Percentiles rank a stretch among this genome's conserved stretches.
These are phyloP conservation scores for Trichopoda pennipes DNA, from an alignment of 2,888 invertebrate genomes.

Conservation along the genomic window DNA sequence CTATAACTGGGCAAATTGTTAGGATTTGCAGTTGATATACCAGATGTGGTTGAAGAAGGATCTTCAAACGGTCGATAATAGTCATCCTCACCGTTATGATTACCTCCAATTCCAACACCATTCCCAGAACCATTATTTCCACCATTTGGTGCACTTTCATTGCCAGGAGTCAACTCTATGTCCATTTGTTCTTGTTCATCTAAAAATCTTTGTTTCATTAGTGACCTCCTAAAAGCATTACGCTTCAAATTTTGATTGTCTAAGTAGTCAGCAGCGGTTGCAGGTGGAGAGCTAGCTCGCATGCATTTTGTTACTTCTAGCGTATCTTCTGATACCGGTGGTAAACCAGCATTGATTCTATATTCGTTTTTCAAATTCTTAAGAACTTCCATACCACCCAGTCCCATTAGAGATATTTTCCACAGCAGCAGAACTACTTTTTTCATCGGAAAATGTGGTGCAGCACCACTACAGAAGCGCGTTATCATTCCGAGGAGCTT, in stretches of 20 bases:
- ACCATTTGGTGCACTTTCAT: constrained; percentile 72
- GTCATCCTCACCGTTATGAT: constrained; percentile 71
- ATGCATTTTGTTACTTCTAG: constrained; percentile 95
- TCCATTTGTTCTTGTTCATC: constrained; percentile 90
- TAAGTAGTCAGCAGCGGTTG: constrained; percentile 93
- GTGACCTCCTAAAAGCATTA: constrained; percentile 85
- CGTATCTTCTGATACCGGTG: constrained; percentile 93
- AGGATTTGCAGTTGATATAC: constrained; percentile 74
- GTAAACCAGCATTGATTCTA: constrained; percentile 86
- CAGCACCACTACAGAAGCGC: constrained; percentile 95
- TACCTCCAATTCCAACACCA: constrained; percentile 79
- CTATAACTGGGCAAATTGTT: constrained; percentile 76
- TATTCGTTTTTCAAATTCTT: constrained; percentile 88
- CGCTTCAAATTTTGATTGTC: constrained; percentile 92
- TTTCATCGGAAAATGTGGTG: constrained; percentile 99
- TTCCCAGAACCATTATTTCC: constrained; percentile 70
- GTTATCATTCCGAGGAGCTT: constrained; percentile 98
- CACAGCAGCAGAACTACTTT: constrained; percentile 96
- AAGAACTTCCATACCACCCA: constrained; percentile 94
- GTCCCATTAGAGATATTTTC: constrained; percentile 95
- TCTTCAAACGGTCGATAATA: constrained; percentile 80
- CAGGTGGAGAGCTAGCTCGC: constrained; percentile 97
- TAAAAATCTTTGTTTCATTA: constrained; percentile 95
- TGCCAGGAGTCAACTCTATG: constrained; percentile 85
- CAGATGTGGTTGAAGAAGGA: constrained; percentile 75